These are phyloP conservation scores for Rambutsinella grinnellia DNA, from an alignment of 2,888 invertebrate species.

Conservation along the genomic window DNA sequence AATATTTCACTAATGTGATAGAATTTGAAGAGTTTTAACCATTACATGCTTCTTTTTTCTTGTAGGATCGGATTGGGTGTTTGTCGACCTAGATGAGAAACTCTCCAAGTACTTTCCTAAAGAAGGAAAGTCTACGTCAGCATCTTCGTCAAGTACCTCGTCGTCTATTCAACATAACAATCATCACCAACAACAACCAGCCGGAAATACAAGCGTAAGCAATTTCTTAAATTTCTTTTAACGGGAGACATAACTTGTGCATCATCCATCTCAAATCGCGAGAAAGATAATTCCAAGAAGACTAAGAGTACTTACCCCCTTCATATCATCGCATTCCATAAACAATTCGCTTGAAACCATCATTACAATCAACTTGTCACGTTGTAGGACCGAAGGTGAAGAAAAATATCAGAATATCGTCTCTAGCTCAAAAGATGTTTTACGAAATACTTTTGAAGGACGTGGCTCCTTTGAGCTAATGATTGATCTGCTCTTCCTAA, in stretches of 20 bases:
- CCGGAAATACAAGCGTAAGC: conserved; percentile 40
- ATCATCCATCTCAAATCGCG: too few relatives aligned
- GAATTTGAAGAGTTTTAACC: too few relatives aligned
- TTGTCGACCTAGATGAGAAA: conserved; percentile 95
- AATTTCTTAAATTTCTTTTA: neutral
- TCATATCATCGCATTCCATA: too few relatives aligned
- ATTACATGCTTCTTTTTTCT: conserved; percentile 69
- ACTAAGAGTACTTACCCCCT: too few relatives aligned
- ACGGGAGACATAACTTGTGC: too few relatives aligned
- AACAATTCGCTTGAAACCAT: too few relatives aligned
- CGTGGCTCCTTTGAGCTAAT: conserved; percentile 27
- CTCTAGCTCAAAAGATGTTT: too few relatives aligned
- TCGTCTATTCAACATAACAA: conserved; percentile 24
- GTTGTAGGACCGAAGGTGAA: too few relatives aligned
- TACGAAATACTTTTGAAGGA: conserved; percentile 63
- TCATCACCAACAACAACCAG: conserved; percentile 30
- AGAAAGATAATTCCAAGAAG: too few relatives aligned
- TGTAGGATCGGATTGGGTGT: conserved; percentile 96
- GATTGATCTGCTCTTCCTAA: neutral
- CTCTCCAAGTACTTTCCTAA: conserved; percentile 96
- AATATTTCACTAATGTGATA: too few relatives aligned
- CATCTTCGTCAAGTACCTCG: conserved; percentile 44
- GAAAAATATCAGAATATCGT: too few relatives aligned
- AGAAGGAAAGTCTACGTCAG: conserved; percentile 88
- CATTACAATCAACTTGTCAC: too few relatives aligned